phyloP scores from a whole-genome alignment of 2,797 vertebrate genomes.

The Meriones psammophilus region DNA sequence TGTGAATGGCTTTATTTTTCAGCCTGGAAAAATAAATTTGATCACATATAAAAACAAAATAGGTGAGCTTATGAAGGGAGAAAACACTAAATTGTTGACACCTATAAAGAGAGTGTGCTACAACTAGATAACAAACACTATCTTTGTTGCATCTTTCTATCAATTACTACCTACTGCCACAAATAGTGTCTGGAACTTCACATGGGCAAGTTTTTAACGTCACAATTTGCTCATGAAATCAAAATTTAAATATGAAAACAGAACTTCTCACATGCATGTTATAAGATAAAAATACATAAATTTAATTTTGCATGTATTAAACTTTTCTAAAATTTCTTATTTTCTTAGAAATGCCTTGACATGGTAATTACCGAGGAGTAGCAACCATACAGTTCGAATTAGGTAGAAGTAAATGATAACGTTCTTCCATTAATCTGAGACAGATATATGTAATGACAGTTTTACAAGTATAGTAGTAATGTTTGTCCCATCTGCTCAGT shows the following conservation, averaged over 20 bases:
- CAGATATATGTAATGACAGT: neutral
- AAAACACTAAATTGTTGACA: slow-evolving; percentile 30
- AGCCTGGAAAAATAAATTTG: slow-evolving; percentile 49
- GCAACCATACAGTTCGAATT: neutral
- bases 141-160: neutral
- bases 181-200: neutral
- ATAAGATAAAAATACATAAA: slow-evolving; percentile 15
- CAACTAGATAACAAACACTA: neutral
- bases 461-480: neutral
- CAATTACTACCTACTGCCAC: neutral
- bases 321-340: neutral
- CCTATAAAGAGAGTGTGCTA: neutral
- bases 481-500: neutral
- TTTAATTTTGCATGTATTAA: neutral
- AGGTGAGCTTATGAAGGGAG: neutral
- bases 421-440: neutral
- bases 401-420: neutral
- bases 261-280: neutral
- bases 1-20: slow-evolving; percentile 58
- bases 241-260: slow-evolving; percentile 8
- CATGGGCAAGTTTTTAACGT: neutral
- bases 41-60: slow-evolving; percentile 51
- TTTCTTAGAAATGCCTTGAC: neutral
- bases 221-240: neutral
- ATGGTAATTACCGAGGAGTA: neutral